Percentiles rank a stretch among this genome's conserved stretches.
phyloP scores from a whole-genome alignment of 2,888 invertebrate species.

The Campoplex nolae region DNA sequence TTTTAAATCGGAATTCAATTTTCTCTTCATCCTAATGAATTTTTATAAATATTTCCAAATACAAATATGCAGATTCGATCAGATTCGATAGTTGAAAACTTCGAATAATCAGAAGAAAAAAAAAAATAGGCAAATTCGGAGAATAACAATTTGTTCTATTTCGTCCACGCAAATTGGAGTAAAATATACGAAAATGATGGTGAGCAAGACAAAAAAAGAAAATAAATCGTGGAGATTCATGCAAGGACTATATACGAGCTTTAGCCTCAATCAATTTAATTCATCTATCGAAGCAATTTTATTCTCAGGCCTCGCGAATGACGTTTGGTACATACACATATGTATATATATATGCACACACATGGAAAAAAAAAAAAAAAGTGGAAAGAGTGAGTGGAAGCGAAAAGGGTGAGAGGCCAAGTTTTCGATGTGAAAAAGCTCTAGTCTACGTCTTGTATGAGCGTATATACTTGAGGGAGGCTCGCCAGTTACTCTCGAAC shows the following conservation, averaged over 20 bases:
- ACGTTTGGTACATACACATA: background rate
- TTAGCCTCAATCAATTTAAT: background rate
- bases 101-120: no score
- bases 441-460: conserved; percentile 39
- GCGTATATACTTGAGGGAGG: conserved; percentile 59
- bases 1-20: background rate
- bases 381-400: background rate
- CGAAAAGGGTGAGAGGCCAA: conserved; percentile 19
- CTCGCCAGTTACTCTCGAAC: conserved; percentile 67
- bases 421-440: conserved; percentile 46
- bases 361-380: background rate
- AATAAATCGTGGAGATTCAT: background rate
- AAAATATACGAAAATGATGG: background rate
- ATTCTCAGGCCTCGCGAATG: conserved; percentile 2
- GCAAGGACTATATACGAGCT: background rate
- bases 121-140: no score
- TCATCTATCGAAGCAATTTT: conserved; percentile 30
- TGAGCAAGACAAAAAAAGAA: background rate
- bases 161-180: background rate
- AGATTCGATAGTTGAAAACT: background rate
- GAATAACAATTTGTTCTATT: background rate
- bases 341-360: no score
- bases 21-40: background rate
- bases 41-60: background rate
- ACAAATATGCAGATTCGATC: background rate